A percentile compares a stretch with the other conserved stretches of the same genome.
phyloP scores from a whole-genome alignment of 2,797 vertebrate species.

The Antrozous pallidus region DNA sequence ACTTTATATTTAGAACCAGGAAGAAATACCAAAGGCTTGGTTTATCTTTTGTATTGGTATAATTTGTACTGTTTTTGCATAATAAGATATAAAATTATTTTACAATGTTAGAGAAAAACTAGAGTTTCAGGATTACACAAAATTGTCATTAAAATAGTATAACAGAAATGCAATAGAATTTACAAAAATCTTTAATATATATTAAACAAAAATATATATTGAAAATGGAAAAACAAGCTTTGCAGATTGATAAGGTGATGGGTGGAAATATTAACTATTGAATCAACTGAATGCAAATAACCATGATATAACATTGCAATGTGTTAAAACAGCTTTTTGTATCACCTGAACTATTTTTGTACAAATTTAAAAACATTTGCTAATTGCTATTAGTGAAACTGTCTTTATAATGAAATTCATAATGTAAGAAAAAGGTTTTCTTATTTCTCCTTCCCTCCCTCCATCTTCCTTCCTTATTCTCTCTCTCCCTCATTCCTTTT shows the following conservation, averaged over 20 bases:
- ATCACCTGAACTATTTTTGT: background rate
- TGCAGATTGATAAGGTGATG: conserved; percentile 36
- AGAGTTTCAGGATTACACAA: background rate
- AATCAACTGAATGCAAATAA: conserved; percentile 26
- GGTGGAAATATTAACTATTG: background rate
- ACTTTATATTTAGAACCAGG: background rate
- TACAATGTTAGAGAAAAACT: background rate
- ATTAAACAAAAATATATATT: conserved; percentile 18
- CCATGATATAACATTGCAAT: conserved; percentile 5
- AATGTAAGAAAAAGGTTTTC: background rate
- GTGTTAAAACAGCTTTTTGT: conserved; percentile 38
- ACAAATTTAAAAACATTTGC: conserved; percentile 37
- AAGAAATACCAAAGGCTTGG: background rate
- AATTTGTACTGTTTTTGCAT: conserved; percentile 9
- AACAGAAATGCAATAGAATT: background rate
- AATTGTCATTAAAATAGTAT: conserved; percentile 9
- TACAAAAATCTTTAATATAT: background rate
- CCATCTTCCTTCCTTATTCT: accelerated
- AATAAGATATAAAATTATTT: background rate
- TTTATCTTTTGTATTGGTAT: background rate
- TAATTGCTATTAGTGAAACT: background rate
- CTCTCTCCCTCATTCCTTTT: background rate
- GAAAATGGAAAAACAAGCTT: conserved; percentile 23
- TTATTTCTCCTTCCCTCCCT: background rate
- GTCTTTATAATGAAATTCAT: background rate